Percentiles rank a stretch among this genome's conserved stretches.
These are phyloP conservation scores for Busseola fusca DNA, from an alignment of 2,888 invertebrate genomes.

Conservation along the genomic window DNA sequence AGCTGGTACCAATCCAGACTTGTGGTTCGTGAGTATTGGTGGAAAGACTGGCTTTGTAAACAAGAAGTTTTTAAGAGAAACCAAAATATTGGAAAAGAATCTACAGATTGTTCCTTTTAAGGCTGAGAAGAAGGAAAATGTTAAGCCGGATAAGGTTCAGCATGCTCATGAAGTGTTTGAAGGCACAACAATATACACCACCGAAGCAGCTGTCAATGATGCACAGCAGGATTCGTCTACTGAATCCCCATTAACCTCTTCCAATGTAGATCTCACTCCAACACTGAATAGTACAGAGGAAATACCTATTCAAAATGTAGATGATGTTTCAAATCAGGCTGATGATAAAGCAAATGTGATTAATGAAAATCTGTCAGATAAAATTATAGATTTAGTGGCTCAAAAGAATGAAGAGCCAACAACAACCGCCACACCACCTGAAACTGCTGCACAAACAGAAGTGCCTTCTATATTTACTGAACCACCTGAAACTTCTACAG, in stretches of 20 bases:
- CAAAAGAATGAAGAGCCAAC: constrained; percentile 15
- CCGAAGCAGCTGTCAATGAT: constrained; percentile 66
- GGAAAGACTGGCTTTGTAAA: constrained; percentile 92
- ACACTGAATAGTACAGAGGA: constrained; percentile 51
- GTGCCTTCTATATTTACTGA: constrained; percentile 14
- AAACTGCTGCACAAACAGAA: constrained; percentile 4
- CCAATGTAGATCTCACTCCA: constrained; percentile 60
- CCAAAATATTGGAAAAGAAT: constrained; percentile 82
- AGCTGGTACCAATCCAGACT: constrained; percentile 89
- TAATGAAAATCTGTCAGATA: constrained; percentile 23
- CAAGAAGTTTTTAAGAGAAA: constrained; percentile 89
- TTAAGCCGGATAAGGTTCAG: constrained; percentile 82
- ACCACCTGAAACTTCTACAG: constrained; percentile 2
- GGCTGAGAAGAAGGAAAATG: constrained; percentile 56
- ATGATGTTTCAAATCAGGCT: constrained; percentile 42
- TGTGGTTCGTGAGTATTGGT: constrained; percentile 92
- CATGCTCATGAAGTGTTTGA: constrained; percentile 89
- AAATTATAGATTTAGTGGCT: constrained; percentile 24
- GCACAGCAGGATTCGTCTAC: constrained; percentile 60
- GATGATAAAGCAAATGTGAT: constrained; percentile 22
- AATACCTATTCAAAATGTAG: constrained; percentile 37
- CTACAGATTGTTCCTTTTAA: constrained; percentile 76
- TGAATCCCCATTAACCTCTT: constrained; percentile 45
- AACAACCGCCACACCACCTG: constrained; percentile 1
- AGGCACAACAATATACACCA: constrained; percentile 90